Conservation (phyloP, 2,888 invertebrate species). For the Sarcophaga caerulescens region DNA sequence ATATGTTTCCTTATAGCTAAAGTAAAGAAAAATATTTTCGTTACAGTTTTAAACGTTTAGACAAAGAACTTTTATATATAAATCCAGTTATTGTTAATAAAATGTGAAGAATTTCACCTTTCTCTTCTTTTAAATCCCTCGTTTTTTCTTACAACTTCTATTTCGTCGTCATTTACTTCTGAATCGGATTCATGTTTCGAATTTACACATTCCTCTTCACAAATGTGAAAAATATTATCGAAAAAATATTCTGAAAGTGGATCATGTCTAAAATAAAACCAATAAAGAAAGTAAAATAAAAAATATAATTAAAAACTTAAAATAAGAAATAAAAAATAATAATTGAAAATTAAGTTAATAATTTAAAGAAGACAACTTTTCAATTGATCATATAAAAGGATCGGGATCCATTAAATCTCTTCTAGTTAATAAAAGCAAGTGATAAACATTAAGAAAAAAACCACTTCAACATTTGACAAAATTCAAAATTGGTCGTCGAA, state of each 20-base stretch:
- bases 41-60: neutral
- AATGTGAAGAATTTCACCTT: constrained; percentile 71
- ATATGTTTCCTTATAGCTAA: constrained; percentile 69
- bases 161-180: constrained; percentile 64
- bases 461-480: too few species aligned
- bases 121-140: constrained; percentile 62
- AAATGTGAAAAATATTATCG: constrained; percentile 87
- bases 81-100: neutral
- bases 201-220: constrained; percentile 82
- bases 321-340: too few species aligned
- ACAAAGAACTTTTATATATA: neutral
- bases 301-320: constrained; percentile 50
- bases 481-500: too few species aligned
- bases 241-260: constrained; percentile 86
- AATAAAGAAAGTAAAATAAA: constrained; percentile 59
- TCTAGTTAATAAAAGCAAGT: too few species aligned
- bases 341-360: constrained; percentile 17
- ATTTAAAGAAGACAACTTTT: neutral
- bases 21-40: neutral
- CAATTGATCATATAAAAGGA: too few species aligned
- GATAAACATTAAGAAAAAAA: too few species aligned
- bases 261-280: constrained; percentile 83
- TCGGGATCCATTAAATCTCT: too few species aligned
- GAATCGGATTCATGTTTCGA: constrained; percentile 67
- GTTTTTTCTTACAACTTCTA: neutral